These are phyloP conservation scores for Luidia sarsii DNA, from an alignment of 53 echinoderm and acorn worm species.

Conservation along the genomic window DNA sequence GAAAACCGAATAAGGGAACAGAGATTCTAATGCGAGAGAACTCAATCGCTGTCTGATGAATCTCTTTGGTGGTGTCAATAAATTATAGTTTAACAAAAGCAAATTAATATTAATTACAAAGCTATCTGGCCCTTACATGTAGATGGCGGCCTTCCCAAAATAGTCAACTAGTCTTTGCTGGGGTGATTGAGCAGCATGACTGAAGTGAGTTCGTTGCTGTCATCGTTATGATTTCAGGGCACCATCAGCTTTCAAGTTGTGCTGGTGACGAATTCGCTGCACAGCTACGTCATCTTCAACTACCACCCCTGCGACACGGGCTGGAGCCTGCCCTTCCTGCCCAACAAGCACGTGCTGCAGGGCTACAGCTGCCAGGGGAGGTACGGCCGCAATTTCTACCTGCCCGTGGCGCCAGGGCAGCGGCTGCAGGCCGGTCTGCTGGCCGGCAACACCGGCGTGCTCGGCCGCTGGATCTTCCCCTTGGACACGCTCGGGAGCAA, in stretches of 20 bases:
- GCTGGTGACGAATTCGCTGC: slow-evolving; percentile 75
- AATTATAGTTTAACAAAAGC: no score
- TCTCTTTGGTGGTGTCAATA: no score
- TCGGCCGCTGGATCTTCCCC: slow-evolving; percentile 82
- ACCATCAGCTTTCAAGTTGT: slow-evolving; percentile 89
- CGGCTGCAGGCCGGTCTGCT: slow-evolving; percentile 69
- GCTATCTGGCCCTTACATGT: no score
- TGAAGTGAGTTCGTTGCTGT: no score
- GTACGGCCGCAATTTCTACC: slow-evolving; percentile 49
- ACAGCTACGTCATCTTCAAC: slow-evolving; percentile 79
- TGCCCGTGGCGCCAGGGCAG: slow-evolving; percentile 30
- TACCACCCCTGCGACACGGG: slow-evolving; percentile 72
- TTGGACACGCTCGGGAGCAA: slow-evolving; percentile 59
- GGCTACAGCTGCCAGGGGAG: slow-evolving; percentile 69
- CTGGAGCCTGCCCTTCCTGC: slow-evolving; percentile 64
- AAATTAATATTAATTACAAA: no score
- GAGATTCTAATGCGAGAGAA: no score
- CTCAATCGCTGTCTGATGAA: no score
- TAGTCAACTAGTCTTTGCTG: no score
- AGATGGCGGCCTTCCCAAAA: no score
- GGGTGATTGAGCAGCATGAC: no score
- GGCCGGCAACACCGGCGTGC: slow-evolving; percentile 9
- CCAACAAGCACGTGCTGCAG: slow-evolving; percentile 64
- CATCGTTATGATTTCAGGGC: no score
- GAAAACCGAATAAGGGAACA: no score